phyloP scores from a whole-genome alignment of 2,888 invertebrate genomes.

The Tholera decimalis region DNA sequence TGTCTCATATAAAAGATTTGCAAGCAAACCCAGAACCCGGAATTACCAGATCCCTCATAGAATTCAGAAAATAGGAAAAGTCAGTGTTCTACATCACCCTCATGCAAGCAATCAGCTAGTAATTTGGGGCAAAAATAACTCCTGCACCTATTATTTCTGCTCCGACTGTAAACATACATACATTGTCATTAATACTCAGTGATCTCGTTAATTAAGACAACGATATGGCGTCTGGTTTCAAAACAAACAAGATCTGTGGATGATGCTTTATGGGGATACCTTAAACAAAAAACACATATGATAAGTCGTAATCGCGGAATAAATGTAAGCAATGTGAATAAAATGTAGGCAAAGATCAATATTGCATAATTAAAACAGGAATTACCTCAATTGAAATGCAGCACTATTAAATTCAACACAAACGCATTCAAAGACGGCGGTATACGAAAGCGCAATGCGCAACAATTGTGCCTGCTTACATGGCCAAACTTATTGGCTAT shows the following conservation, averaged over 20 bases:
- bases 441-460: conserved; percentile 63
- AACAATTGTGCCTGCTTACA: conserved; percentile 56
- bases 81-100: too few species aligned
- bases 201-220: background rate
- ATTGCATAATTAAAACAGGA: conserved; percentile 54
- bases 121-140: too few species aligned
- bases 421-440: conserved; percentile 76
- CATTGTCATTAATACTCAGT: background rate
- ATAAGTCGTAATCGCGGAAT: conserved; percentile 17
- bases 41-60: too few species aligned
- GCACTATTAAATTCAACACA: conserved; percentile 66
- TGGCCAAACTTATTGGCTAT: conserved; percentile 63
- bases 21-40: too few species aligned
- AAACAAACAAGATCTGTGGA: conserved; percentile 4
- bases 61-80: too few species aligned
- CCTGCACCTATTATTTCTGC: background rate
- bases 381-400: conserved; percentile 73
- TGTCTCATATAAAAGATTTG: too few species aligned
- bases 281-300: background rate
- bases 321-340: conserved; percentile 25
- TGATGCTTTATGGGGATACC: background rate
- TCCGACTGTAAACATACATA: background rate
- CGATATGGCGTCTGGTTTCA: background rate
- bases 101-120: too few species aligned
- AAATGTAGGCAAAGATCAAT: conserved; percentile 55